Evolutionary conservation across 2,113 vertebrate species (phyloP), one percentile per base, ranked within the genome.

Genomic region (Tenrec ecaudatus): DNA sequence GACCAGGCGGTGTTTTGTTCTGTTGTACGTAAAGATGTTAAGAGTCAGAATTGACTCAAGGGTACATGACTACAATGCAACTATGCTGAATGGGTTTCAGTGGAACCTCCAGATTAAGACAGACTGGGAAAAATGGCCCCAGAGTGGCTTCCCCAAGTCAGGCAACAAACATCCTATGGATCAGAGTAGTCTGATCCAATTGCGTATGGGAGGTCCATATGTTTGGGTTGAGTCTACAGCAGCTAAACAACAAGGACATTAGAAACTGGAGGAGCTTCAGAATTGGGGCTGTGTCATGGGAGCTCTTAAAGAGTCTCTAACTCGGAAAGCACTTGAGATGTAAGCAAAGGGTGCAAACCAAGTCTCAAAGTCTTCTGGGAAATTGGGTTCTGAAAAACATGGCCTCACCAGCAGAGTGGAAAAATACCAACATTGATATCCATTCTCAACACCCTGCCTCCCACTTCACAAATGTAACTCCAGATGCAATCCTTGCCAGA

Each of bases 381-480:
- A 90, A 60, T 53, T 82, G 86, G 78, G 69, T 82, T 95, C 6
- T 2, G 69, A 68, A 86, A 76, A 36, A 92, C 68, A 68, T 33
- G 33, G 43, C 89, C 29, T 17, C 64, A 77, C 4, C 19, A 77
- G 12, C 4, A 78, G n/a, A 93, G 31, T 31, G 64, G 5, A 47
- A n/a, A 95, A 89, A 86, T 12, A 29, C 25, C 71, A 86, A 77
- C 77, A 84, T 64, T 66, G 62, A 93, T 91, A 86, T 94, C 31
- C 33, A 1, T 87, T 92, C 66, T 73, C 60, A 90, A 10, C 43
- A 10, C 43, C 10, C 43, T 47, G 57, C n/a, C 69, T 93, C 81
- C 94, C 38, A 79, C 82, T 91, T 94, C 38, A 68, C 84, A 96
- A 66, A 89, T 58, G 89, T 2, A 83, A 75, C 90, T 79, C 27